A percentile compares a stretch with the other conserved stretches of the same genome.
Conservation (phyloP, 2,888 invertebrate species). For the Nomada ferruginata region DNA sequence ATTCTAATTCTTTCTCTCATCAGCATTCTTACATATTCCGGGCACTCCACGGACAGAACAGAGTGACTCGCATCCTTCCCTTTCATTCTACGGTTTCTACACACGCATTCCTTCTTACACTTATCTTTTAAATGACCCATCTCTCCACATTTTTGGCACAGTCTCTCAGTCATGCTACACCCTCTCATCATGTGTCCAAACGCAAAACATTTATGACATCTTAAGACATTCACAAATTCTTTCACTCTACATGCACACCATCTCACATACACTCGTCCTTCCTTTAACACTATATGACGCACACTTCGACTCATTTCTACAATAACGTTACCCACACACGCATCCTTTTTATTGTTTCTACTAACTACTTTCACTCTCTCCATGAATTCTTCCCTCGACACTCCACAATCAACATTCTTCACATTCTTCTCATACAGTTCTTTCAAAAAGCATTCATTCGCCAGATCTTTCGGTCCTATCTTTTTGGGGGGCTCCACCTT, state of each 20-base stretch:
- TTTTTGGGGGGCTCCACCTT: too few relatives aligned
- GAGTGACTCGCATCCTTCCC: background rate
- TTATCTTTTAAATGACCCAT: too few relatives aligned
- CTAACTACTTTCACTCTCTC: too few relatives aligned
- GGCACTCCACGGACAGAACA: background rate
- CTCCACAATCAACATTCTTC: too few relatives aligned
- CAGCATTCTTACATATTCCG: background rate
- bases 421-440: too few relatives aligned
- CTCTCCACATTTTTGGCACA: constrained; percentile 8
- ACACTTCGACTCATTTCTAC: background rate
- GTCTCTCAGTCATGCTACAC: background rate
- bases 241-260: too few relatives aligned
- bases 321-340: background rate
- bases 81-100: background rate
- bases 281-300: background rate
- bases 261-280: background rate
- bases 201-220: background rate
- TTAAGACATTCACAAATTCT: too few relatives aligned
- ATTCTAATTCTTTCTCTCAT: background rate
- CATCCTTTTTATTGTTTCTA: too few relatives aligned
- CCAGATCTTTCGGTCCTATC: too few relatives aligned
- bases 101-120: background rate
- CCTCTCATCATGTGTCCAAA: constrained; percentile 22
- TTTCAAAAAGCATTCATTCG: too few relatives aligned
- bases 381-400: too few relatives aligned